These are phyloP conservation scores for Proteles cristata DNA, from an alignment of 2,113 vertebrate species.

Conservation along the genomic window DNA sequence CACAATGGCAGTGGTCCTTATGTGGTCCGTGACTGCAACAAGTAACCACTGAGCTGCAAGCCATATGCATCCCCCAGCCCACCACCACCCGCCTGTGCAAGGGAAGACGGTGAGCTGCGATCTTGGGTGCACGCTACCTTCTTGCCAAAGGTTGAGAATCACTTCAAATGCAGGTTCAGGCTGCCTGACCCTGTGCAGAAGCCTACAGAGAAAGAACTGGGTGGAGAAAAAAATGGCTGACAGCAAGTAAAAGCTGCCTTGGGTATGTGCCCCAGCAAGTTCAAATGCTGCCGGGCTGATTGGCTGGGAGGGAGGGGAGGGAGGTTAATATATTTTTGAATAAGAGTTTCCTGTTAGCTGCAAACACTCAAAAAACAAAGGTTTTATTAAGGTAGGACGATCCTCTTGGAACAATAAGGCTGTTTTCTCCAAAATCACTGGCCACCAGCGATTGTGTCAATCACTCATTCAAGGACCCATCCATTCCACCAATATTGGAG, in stretches of 20 bases:
- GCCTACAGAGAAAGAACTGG: not conserved
- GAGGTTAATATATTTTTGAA: conserved; percentile 48
- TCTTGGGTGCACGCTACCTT: not conserved
- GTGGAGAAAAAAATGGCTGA: not conserved
- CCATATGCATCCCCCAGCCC: fast-evolving
- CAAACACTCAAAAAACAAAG: conserved; percentile 33
- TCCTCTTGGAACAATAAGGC: conserved; percentile 38
- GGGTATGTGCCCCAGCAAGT: conserved; percentile 40
- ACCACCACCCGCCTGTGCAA: conserved; percentile 16
- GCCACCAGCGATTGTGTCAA: not conserved
- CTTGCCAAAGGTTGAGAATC: not conserved
- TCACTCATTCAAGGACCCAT: conserved; percentile 27
- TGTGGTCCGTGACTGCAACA: not conserved
- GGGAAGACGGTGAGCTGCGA: not conserved
- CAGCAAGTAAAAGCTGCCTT: conserved; percentile 31
- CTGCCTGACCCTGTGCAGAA: conserved; percentile 32
- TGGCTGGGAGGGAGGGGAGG: not conserved
- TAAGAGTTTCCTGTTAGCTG: conserved; percentile 59
- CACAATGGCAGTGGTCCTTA: not conserved
- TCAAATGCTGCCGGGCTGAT: conserved; percentile 16
- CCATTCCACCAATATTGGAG: not conserved
- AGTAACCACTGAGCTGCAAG: not conserved
- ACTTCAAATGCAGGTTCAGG: not conserved
- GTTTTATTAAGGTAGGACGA: conserved; percentile 37
- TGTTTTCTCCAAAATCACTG: conserved; percentile 48